These are phyloP conservation scores for Drosophila willistoni DNA, from an alignment of 1,140 invertebrate species.

Conservation along the genomic window DNA sequence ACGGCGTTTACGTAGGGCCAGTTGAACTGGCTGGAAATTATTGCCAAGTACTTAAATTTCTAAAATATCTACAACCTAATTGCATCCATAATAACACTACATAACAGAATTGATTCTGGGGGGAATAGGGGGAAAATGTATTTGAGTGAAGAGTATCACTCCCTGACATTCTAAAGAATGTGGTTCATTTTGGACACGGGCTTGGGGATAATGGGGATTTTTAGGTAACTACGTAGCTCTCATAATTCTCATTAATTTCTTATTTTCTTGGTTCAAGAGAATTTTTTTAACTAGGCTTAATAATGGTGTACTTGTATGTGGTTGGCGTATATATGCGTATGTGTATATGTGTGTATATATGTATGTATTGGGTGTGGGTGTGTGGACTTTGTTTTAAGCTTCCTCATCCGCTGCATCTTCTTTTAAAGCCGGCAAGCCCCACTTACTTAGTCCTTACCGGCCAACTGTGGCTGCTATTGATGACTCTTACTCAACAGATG, in stretches of 20 bases:
- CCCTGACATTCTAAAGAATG: not conserved
- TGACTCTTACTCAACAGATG: slow-evolving; percentile 97
- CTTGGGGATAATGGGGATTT: slow-evolving; percentile 30
- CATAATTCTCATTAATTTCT: slow-evolving; percentile 30
- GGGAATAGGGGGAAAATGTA: slow-evolving; percentile 30
- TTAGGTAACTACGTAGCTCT: slow-evolving; percentile 81
- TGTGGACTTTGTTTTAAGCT: slow-evolving; percentile 57
- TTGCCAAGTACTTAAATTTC: slow-evolving; percentile 63
- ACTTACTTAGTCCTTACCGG: slow-evolving; percentile 43
- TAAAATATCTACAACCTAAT: slow-evolving; percentile 66
- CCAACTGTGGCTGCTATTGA: slow-evolving; percentile 85
- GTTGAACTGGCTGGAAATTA: slow-evolving; percentile 74
- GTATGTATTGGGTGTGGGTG: slow-evolving; percentile 52
- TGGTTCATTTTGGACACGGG: not conserved
- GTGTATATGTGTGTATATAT: slow-evolving; percentile 51
- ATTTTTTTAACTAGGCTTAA: slow-evolving; percentile 43
- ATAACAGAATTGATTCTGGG: slow-evolving; percentile 62
- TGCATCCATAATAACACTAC: slow-evolving; percentile 73
- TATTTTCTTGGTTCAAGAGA: slow-evolving; percentile 43
- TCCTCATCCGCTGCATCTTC: slow-evolving; percentile 2
- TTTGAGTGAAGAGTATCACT: not conserved
- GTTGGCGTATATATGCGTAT: slow-evolving; percentile 35
- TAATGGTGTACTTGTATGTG: slow-evolving; percentile 24
- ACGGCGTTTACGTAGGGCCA: slow-evolving; percentile 37
- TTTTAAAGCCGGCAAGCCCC: slow-evolving; percentile 35